These are phyloP conservation scores for Phrynocephalus forsythii DNA, from an alignment of 2,797 vertebrate genomes.

Conservation along the genomic window DNA sequence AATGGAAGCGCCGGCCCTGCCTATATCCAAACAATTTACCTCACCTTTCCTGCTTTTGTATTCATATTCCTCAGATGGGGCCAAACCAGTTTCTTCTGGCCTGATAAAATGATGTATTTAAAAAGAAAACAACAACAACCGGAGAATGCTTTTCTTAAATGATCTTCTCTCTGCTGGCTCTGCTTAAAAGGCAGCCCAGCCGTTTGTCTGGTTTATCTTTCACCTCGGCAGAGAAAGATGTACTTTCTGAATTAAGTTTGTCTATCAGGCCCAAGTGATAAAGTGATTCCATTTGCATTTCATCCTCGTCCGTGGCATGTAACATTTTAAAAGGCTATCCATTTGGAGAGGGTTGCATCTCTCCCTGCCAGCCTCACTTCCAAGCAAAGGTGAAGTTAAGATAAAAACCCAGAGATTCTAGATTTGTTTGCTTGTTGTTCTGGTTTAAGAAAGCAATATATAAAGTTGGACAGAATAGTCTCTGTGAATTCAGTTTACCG, in stretches of 20 bases:
- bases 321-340: constrained; percentile 36
- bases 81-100: no score
- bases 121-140: no score
- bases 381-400: constrained; percentile 25
- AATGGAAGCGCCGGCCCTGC: no score
- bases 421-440: not conserved
- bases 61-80: not conserved
- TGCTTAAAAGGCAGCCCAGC: not conserved
- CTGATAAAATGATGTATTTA: not conserved
- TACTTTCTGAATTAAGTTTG: constrained; percentile 38
- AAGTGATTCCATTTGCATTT: constrained; percentile 52
- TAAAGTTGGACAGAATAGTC: constrained; percentile 27
- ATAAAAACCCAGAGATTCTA: constrained; percentile 30
- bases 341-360: not conserved
- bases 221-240: constrained; percentile 20
- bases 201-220: constrained; percentile 33
- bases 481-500: constrained; percentile 55
- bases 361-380: not conserved
- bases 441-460: constrained; percentile 31
- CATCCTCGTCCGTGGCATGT: constrained; percentile 43
- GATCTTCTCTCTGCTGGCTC: not conserved
- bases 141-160: no score
- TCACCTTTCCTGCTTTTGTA: not conserved
- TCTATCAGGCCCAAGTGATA: constrained; percentile 51
- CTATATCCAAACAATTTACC: not conserved